phyloP scores from a whole-genome alignment of 2,888 invertebrate genomes.

The Ophion ventricosus region DNA sequence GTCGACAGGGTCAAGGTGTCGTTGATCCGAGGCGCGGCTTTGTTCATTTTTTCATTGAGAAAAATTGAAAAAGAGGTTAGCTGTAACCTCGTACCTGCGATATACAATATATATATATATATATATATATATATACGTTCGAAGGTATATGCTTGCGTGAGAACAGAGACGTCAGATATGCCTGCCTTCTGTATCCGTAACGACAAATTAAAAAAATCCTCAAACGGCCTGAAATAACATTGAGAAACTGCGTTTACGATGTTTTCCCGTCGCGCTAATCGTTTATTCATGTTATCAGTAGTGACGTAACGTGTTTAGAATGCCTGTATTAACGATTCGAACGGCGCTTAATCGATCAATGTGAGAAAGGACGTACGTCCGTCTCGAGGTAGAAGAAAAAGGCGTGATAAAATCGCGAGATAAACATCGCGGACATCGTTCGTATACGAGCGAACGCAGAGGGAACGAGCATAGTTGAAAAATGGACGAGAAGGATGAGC shows the following conservation, averaged over 20 bases:
- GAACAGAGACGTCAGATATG: neutral
- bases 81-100: neutral
- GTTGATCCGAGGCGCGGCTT: too few relatives aligned
- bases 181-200: neutral
- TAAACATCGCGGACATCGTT: neutral
- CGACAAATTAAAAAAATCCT: neutral
- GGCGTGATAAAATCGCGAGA: neutral
- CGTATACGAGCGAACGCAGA: neutral
- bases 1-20: too few relatives aligned
- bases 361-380: conserved; percentile 10
- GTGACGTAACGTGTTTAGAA: conserved; percentile 35
- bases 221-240: neutral
- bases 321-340: neutral
- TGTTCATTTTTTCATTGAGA: too few relatives aligned
- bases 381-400: neutral
- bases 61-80: neutral
- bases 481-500: conserved; percentile 66
- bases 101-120: too few relatives aligned
- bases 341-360: conserved; percentile 1
- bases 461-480: neutral
- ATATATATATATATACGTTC: too few relatives aligned
- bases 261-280: neutral
- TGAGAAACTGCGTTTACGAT: neutral
- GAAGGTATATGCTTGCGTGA: too few relatives aligned
- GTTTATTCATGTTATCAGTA: conserved; percentile 2